These are phyloP conservation scores for Menidia beryllina DNA, from an alignment of 2,113 vertebrate species.

Conservation along the genomic window DNA sequence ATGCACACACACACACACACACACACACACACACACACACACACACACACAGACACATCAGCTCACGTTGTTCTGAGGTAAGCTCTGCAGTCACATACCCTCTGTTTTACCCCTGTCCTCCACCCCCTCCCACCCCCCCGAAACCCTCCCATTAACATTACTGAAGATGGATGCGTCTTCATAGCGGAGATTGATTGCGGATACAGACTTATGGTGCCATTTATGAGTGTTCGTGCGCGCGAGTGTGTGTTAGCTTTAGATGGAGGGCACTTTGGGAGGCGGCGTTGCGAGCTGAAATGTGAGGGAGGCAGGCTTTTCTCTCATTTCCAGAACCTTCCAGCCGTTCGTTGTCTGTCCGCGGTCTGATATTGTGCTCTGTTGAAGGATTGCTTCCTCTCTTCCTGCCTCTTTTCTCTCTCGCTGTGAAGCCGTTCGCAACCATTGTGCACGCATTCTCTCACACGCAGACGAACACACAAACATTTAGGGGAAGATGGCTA, in stretches of 20 bases:
- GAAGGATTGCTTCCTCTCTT: constrained; percentile 80
- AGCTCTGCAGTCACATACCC: constrained; percentile 91
- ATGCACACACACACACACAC: constrained; percentile 24
- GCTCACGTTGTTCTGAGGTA: constrained; percentile 87
- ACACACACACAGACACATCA: constrained; percentile 45
- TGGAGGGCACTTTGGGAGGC: constrained; percentile 90
- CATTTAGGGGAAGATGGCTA: constrained; percentile 74
- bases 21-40: constrained; percentile 23
- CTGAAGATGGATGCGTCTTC: constrained; percentile 99
- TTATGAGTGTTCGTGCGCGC: constrained; percentile 86
- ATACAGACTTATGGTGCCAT: constrained; percentile 98
- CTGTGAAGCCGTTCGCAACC: constrained; percentile 62
- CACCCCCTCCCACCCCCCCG: constrained; percentile 76
- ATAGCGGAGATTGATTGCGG: constrained; percentile 99
- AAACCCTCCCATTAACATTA: constrained; percentile 93
- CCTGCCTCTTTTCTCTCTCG: constrained; percentile 64
- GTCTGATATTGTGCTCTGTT: constrained; percentile 80
- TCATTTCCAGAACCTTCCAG: constrained; percentile 78
- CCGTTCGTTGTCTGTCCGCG: constrained; percentile 75
- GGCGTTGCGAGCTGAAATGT: constrained; percentile 88
- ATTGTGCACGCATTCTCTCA: constrained; percentile 34
- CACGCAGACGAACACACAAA: constrained; percentile 47
- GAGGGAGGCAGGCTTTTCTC: constrained; percentile 83
- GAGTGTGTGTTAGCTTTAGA: constrained; percentile 71
- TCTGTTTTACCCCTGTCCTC: constrained; percentile 95